Evolutionary conservation across 37 sponge, comb jelly and placozoan genomes (phyloP), one percentile per base, ranked within the genome.

Genomic region (Theonella swinhoei): DNA sequence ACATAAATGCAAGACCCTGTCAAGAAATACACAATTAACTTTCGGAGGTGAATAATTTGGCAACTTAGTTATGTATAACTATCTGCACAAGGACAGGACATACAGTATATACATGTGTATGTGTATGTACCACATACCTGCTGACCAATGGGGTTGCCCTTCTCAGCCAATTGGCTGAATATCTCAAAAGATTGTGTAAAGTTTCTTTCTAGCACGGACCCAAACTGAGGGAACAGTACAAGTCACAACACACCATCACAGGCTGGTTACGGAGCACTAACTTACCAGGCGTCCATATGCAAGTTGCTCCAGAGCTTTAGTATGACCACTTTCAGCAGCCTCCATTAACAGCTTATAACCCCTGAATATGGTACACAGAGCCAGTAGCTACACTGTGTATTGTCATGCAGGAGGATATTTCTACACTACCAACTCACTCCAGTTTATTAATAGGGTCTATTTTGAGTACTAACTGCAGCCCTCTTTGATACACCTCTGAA

Each of bases 1-100:
- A 91, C 92, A 98, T 83, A 43, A 93, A 86, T 0, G 94, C 98
- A n/a, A 98, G 90, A 22, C 91, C 94, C 96, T 96, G 47, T n/a
- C n/a, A n/a, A n/a, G n/a, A n/a, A n/a, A 1, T 2, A 64, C 22
- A 38, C 25, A 72, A 37, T 76, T 33, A 35, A 36, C 24, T 4
- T 1, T 28, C 29, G 7, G 36, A 34, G 3, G 40, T 23, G 28
- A 3, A 40, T 9, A 4, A 23, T 64, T 8, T 78, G 5, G 25
- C 5, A 30, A 78, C 33, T 26, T 62, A 66, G 75, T 39, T 11
- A 82, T 34, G 8, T 26, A 59, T 3, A 39, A 59, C 76, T 39
- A 4, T 37, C 33, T 28, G 31, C 54, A 67, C 36, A 4, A 26
- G n/a, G 1, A 8, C 26, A 62, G 64, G 68, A 41, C 41, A 39